A percentile compares a stretch with the other conserved stretches of the same genome.
Evolutionary conservation across 2,888 invertebrate species (phyloP).

Genomic region (Pheosia tremula): DNA sequence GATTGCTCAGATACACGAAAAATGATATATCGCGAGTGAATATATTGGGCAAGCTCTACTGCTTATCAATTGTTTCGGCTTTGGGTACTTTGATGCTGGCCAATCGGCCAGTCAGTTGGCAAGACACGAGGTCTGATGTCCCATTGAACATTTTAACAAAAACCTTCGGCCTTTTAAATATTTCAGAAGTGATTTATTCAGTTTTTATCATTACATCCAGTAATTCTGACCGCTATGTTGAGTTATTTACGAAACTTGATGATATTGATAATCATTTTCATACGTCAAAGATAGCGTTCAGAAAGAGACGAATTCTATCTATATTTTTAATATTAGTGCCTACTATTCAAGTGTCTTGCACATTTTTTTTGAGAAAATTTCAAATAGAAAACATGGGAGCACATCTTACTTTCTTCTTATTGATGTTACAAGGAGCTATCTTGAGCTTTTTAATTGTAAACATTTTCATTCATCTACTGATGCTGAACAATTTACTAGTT

Average conservation of each 20-base stretch:
- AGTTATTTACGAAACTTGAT: constrained; percentile 51
- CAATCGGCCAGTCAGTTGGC: constrained; percentile 50
- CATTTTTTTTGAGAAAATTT: constrained; percentile 43
- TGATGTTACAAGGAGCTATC: constrained; percentile 55
- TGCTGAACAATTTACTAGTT: constrained; percentile 47
- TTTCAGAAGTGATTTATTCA: constrained; percentile 47
- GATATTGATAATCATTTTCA: constrained; percentile 50
- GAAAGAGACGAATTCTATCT: constrained; percentile 40
- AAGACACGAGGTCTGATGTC: constrained; percentile 47
- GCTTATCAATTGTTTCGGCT: constrained; percentile 37
- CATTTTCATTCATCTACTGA: constrained; percentile 48
- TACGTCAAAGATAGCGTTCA: constrained; percentile 35
- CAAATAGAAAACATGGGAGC: constrained; percentile 43
- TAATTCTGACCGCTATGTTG: constrained; percentile 44
- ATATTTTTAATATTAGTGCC: constrained; percentile 40
- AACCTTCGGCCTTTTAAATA: constrained; percentile 42
- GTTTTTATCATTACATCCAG: constrained; percentile 44
- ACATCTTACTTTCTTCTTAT: constrained; percentile 45
- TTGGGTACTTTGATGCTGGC: constrained; percentile 28
- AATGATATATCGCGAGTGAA: constrained; percentile 32
- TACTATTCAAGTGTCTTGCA: constrained; percentile 28
- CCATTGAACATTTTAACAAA: constrained; percentile 59
- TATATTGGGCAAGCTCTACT: constrained; percentile 44
- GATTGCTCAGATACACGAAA: constrained; percentile 45
- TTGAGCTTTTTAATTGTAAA: constrained; percentile 47